phyloP scores from a whole-genome alignment of 37 sponge, comb jelly and placozoan genomes.

The Trichoplax adhaerens region DNA sequence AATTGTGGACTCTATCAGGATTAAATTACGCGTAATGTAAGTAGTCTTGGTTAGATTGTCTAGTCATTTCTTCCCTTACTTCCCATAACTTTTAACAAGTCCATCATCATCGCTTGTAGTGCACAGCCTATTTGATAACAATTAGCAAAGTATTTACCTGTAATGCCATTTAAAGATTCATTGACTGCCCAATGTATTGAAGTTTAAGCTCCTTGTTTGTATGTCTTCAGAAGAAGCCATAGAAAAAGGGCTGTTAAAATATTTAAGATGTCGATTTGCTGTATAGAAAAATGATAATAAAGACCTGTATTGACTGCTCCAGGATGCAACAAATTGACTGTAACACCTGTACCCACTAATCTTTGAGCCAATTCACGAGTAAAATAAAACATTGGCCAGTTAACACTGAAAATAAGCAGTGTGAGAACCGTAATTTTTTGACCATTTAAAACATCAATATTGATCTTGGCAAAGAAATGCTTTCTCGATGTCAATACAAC shows the following conservation, averaged over 20 bases:
- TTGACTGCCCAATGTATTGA: constrained; percentile 56
- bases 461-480: background rate
- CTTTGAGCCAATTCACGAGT: constrained; percentile 29
- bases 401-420: constrained; percentile 27
- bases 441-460: constrained; percentile 49
- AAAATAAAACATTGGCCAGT: constrained; percentile 38
- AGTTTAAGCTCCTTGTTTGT: constrained; percentile 53
- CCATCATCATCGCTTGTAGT: constrained; percentile 1
- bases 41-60: too few relatives aligned
- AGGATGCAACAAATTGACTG: constrained; percentile 43
- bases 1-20: too few relatives aligned
- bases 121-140: constrained; percentile 12
- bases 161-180: constrained; percentile 27
- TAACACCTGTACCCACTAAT: constrained; percentile 42
- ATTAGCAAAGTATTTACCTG: constrained; percentile 48
- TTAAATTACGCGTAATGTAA: too few relatives aligned
- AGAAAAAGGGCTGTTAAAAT: background rate
- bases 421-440: background rate
- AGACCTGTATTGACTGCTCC: constrained; percentile 48
- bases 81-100: constrained; percentile 28
- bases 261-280: too few relatives aligned
- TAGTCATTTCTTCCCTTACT: constrained; percentile 5
- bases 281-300: constrained; percentile 4
- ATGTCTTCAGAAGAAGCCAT: constrained; percentile 18
- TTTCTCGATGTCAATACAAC: too few relatives aligned